Evolutionary conservation across 2,888 invertebrate genomes (phyloP), one percentile per base, ranked within the genome.

Genomic region (Scaptodrosophila latifasciaeformis): DNA sequence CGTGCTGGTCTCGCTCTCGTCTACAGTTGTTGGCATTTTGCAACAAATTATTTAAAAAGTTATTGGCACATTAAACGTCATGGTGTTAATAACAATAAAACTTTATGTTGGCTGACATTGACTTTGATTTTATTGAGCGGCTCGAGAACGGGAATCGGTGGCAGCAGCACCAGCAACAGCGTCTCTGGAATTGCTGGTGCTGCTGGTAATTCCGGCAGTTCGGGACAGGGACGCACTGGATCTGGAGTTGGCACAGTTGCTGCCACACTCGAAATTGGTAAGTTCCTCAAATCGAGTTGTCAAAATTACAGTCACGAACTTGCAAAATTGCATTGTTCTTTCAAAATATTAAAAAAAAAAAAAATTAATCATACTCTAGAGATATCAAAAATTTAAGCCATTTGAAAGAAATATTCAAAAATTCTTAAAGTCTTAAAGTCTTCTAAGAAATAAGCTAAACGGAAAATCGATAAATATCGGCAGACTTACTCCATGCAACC

Each of bases 91-190:
- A 82, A 80, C 69, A 70, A 71, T 81, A 82, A 83, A 83, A 81
- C 69, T 81, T 80, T 83, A 81, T 81, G 74, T 63, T 74, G 72
- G 78, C 76, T 83, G 79, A 70, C 83, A 81, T 74, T 82, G 81
- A 75, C 75, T 80, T 74, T 82, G 81, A 80, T 82, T 81, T 72
- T 82, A 80, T 70, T 81, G 70, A 66, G 67, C 61, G 68, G 64
- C 37, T 27, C 21, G 13, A 19, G 34, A 58, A 59, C 59, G 49
- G 39, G 48, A 37, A 35, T 10, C 30, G 44, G 49, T 37, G 21
- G 27, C 49, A 44, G 29, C 44, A 27, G 24, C 29, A 15, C 24
- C 43, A 30, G 18, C 24, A 24, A 10, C 17, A 49, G 15, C 17
- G 29, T 21, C 30, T 55, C 4, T 29, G 52, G 42, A n/a, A n/a